Percentiles rank a stretch among this genome's conserved stretches.
Conservation (phyloP, 2,113 vertebrate genomes). For the Phalacrocorax brasilianus region DNA sequence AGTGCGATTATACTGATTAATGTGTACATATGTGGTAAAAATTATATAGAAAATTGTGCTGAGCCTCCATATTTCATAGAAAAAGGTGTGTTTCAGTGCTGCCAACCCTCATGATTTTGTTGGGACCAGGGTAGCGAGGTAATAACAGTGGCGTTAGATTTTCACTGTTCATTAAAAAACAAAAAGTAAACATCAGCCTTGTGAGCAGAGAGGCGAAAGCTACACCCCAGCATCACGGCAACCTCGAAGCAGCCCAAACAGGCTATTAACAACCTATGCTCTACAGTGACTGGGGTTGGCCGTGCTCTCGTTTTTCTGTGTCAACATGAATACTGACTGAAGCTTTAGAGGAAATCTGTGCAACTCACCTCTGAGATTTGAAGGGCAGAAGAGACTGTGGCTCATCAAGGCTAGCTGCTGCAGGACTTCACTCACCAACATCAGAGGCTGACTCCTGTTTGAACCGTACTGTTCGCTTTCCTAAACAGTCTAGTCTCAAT, state of each 20-base stretch:
- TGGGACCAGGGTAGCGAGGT: not conserved
- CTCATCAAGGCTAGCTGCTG: not conserved
- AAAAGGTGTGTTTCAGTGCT: not conserved
- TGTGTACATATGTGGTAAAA: not conserved
- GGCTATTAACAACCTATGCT: not conserved
- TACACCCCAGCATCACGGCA: not conserved
- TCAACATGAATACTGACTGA: not conserved
- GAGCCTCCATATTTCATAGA: not conserved
- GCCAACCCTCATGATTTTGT: not conserved
- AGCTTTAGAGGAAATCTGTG: not conserved
- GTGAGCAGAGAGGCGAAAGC: not conserved
- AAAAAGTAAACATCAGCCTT: not conserved
- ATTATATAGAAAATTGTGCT: not conserved
- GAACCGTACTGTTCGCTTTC: not conserved
- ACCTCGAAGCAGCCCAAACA: not conserved
- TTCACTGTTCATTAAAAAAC: not conserved
- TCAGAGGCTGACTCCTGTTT: not conserved
- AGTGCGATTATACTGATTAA: not conserved
- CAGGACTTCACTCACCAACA: not conserved
- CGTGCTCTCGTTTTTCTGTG: not conserved
- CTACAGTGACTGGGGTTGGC: not conserved
- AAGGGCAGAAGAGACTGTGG: not conserved
- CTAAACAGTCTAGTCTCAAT: fast-evolving
- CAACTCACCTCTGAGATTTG: not conserved
- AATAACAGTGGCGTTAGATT: not conserved